These are phyloP conservation scores for Pygmarrhopalites habei DNA, from an alignment of 1,140 invertebrate species.

Conservation along the genomic window DNA sequence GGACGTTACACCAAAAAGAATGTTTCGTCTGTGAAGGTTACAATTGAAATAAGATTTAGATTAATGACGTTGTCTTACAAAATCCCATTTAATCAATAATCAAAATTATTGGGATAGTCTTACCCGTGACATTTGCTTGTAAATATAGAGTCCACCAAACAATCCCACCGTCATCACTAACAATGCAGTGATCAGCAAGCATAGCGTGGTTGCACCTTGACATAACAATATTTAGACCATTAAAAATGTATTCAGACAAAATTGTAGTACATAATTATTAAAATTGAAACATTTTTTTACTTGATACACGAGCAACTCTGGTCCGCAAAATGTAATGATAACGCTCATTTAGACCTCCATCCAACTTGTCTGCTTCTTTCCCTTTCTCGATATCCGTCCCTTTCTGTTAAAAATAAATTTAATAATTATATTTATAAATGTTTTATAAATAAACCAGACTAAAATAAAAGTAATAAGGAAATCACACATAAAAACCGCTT, in stretches of 20 bases:
- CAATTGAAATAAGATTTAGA: no score
- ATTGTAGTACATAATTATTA: no score
- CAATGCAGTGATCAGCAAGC: conserved; percentile 63
- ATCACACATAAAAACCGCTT: no score
- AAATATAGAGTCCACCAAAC: conserved; percentile 66
- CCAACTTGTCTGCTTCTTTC: conserved; percentile 41
- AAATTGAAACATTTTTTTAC: no score
- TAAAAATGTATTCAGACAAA: no score
- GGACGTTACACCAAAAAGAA: conserved; percentile 61
- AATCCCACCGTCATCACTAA: conserved; percentile 66
- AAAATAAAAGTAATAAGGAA: background rate
- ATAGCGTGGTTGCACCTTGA: conserved; percentile 58
- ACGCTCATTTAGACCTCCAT: conserved; percentile 43
- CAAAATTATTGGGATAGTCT: no score
- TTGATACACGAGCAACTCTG: conserved; percentile 51
- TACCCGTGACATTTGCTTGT: conserved; percentile 63
- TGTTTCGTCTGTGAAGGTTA: no score
- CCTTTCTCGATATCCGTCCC: conserved; percentile 31
- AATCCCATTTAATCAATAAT: background rate
- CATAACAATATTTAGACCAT: no score
- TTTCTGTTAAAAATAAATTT: conserved; percentile 7
- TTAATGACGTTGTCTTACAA: no score
- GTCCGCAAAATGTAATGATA: conserved; percentile 44
- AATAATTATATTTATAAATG: background rate
- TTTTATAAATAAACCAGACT: background rate